Evolutionary conservation across 1,140 invertebrate genomes (phyloP).

Genomic region (Harpegnathos saltator): DNA sequence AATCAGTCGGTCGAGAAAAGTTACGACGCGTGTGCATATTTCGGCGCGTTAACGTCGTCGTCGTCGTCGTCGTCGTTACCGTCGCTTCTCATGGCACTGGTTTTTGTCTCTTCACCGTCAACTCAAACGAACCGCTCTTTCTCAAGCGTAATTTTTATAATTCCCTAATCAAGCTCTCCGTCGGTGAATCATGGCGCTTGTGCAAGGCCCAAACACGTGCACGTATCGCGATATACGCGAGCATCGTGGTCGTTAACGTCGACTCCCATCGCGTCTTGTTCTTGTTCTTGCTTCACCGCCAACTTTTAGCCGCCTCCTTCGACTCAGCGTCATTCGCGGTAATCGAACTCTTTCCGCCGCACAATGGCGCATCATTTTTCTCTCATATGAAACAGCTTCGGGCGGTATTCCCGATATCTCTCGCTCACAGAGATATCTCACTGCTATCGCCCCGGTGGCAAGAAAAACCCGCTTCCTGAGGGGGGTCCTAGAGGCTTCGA

Average conservation of each 20-base stretch:
- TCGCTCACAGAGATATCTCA: slow-evolving; percentile 70
- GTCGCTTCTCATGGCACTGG: background rate
- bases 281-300: too few relatives aligned
- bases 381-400: slow-evolving; percentile 77
- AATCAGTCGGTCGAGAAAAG: background rate
- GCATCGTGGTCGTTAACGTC: too few relatives aligned
- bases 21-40: background rate
- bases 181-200: too few relatives aligned
- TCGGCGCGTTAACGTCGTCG: too few relatives aligned
- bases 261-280: background rate
- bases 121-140: background rate
- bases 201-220: too few relatives aligned
- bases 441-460: background rate
- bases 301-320: background rate
- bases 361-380: slow-evolving; percentile 75
- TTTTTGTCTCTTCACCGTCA: background rate
- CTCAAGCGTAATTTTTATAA: too few relatives aligned
- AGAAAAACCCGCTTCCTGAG: slow-evolving; percentile 19
- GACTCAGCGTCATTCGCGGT: slow-evolving; percentile 1
- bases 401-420: slow-evolving; percentile 68
- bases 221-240: too few relatives aligned
- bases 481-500: slow-evolving; percentile 23
- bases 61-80: too few relatives aligned
- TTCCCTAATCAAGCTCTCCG: too few relatives aligned
- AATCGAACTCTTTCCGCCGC: slow-evolving; percentile 71